These are phyloP conservation scores for Gerris buenoi DNA, from an alignment of 1,140 invertebrate genomes.

Conservation along the genomic window DNA sequence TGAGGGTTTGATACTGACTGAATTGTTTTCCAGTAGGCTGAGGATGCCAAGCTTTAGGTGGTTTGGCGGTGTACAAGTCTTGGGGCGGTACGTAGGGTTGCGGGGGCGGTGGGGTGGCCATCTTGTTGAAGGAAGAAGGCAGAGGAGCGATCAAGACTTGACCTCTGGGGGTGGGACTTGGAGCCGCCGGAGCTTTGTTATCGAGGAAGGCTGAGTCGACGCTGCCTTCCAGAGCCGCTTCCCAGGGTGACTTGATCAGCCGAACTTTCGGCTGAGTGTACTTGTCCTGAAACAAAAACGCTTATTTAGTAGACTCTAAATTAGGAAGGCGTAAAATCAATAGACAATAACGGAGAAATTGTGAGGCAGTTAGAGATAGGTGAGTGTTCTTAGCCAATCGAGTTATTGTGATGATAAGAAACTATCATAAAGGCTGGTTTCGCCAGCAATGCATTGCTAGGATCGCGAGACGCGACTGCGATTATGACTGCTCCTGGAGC, in stretches of 20 bases:
- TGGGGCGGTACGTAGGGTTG: constrained; percentile 6
- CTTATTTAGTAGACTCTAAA: too few relatives aligned
- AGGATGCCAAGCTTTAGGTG: constrained; percentile 36
- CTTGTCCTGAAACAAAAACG: constrained; percentile 33
- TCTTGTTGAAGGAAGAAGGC: constrained; percentile 11
- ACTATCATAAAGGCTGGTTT: too few relatives aligned
- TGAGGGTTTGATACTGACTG: constrained; percentile 16
- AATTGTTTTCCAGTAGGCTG: constrained; percentile 10
- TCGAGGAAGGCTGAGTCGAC: constrained; percentile 50
- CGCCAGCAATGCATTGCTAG: too few relatives aligned
- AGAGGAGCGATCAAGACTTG: constrained; percentile 14
- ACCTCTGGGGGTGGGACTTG: constrained; percentile 18
- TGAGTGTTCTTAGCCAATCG: too few relatives aligned
- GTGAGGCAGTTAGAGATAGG: too few relatives aligned
- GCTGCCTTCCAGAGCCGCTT: constrained; percentile 51
- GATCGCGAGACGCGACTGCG: too few relatives aligned
- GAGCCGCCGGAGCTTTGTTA: constrained; percentile 15
- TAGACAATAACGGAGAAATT: too few relatives aligned
- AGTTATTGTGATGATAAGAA: too few relatives aligned
- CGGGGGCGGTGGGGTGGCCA: constrained; percentile 18
- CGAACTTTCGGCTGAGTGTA: constrained; percentile 42
- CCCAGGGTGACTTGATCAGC: constrained; percentile 52
- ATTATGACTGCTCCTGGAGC: too few relatives aligned
- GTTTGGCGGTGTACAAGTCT: constrained; percentile 32
- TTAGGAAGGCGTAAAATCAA: too few relatives aligned